These are phyloP conservation scores for Thalpophila matura DNA, from an alignment of 2,888 invertebrate genomes.

Conservation along the genomic window DNA sequence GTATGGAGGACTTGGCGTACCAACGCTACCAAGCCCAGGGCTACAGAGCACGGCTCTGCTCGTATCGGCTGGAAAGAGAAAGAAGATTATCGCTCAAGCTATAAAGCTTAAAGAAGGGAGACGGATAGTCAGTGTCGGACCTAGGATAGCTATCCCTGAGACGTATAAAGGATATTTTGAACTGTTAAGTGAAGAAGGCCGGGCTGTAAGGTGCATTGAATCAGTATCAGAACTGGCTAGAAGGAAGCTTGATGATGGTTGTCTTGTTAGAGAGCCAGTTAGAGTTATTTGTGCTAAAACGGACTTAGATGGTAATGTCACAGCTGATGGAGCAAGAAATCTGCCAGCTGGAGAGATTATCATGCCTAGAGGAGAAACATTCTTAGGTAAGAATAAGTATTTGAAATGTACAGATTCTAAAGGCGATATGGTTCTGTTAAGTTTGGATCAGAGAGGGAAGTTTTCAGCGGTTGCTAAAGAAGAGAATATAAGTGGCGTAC, in stretches of 20 bases:
- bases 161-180: slow-evolving; percentile 98
- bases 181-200: slow-evolving; percentile 97
- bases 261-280: slow-evolving; percentile 95
- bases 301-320: slow-evolving; percentile 91
- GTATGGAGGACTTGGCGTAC: slow-evolving; percentile 97
- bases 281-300: slow-evolving; percentile 92
- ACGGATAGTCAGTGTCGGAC: slow-evolving; percentile 94
- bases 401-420: slow-evolving; percentile 96
- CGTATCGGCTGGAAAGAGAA: slow-evolving; percentile 95
- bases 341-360: slow-evolving; percentile 96
- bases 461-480: slow-evolving; percentile 98
- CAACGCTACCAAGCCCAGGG: slow-evolving; percentile 96
- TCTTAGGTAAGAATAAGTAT: slow-evolving; percentile 94
- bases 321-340: slow-evolving; percentile 93
- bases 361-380: slow-evolving; percentile 94
- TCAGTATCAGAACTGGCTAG: slow-evolving; percentile 96
- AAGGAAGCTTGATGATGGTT: slow-evolving; percentile 93
- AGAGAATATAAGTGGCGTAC: slow-evolving; percentile 98
- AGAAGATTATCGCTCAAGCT: slow-evolving; percentile 96
- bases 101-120: slow-evolving; percentile 97
- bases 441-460: slow-evolving; percentile 96
- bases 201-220: slow-evolving; percentile 97
- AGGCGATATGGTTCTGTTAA: slow-evolving; percentile 95
- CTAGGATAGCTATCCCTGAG: slow-evolving; percentile 97
- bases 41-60: slow-evolving; percentile 96